These are phyloP conservation scores for Anser brachyrhynchus DNA, from an alignment of 2,113 vertebrate species.

Conservation along the genomic window DNA sequence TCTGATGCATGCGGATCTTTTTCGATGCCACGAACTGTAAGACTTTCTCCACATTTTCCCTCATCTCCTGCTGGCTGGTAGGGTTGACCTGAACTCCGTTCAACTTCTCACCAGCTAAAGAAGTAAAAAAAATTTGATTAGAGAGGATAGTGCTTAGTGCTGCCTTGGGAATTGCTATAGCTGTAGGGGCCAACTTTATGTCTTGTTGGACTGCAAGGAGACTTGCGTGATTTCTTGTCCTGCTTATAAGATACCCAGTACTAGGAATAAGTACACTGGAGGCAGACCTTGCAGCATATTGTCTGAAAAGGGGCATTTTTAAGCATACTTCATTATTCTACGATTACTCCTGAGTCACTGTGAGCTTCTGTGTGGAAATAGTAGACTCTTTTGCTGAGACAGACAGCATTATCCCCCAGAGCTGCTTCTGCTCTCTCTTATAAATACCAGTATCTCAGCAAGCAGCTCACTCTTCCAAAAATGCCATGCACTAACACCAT, in stretches of 20 bases:
- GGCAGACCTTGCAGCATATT: not conserved
- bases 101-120: conserved; percentile 89
- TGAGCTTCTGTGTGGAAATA: not conserved
- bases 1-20: conserved; percentile 96
- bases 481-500: not conserved
- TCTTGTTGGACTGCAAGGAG: not conserved
- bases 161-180: not conserved
- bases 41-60: conserved; percentile 93
- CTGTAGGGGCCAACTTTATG: not conserved
- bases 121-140: not conserved
- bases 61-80: conserved; percentile 88
- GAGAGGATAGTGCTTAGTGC: not conserved
- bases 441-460: not conserved
- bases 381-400: not conserved
- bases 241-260: not conserved
- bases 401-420: not conserved
- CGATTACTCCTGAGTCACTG: not conserved
- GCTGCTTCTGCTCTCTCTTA: not conserved
- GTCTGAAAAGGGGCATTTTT: not conserved
- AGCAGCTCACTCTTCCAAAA: not conserved
- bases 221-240: not conserved
- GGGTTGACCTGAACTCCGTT: conserved; percentile 81
- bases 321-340: not conserved
- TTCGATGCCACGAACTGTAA: conserved; percentile 92
- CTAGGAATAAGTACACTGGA: not conserved